Evolutionary conservation across 2,797 vertebrate species (phyloP).

Genomic region (Peromyscus melanophrys): DNA sequence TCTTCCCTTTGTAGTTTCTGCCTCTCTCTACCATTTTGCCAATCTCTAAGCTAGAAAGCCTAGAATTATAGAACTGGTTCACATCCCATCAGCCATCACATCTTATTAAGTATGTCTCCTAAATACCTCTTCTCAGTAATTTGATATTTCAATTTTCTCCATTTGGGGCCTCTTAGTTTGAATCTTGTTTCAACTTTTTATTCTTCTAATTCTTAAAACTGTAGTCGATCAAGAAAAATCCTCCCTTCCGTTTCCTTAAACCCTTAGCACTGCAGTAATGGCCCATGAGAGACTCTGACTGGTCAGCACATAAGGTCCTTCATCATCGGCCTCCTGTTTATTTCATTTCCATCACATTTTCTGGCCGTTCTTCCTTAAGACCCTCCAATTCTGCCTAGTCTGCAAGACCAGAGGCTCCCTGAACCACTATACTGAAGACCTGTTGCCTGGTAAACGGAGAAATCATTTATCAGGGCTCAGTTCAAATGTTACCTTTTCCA

Average conservation of each 20-base stretch:
- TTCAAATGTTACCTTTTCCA: constrained; percentile 39
- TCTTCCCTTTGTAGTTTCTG: not conserved
- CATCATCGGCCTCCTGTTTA: not conserved
- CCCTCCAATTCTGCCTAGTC: not conserved
- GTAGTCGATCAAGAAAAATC: not conserved
- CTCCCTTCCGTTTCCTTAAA: not conserved
- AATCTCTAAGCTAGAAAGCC: not conserved
- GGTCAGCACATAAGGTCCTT: not conserved
- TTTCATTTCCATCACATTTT: constrained; percentile 40
- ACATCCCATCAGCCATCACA: no score
- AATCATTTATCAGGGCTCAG: not conserved
- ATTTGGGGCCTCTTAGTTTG: not conserved
- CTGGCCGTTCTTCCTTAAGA: not conserved
- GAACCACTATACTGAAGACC: not conserved
- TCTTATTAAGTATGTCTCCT: not conserved
- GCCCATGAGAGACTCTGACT: not conserved
- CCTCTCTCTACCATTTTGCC: not conserved
- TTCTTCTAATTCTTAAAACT: not conserved
- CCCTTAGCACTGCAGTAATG: not conserved
- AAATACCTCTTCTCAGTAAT: not conserved
- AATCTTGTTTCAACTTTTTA: constrained; percentile 21
- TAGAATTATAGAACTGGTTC: not conserved
- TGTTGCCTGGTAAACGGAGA: not conserved
- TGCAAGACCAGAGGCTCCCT: not conserved
- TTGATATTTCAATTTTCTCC: not conserved